Evolutionary conservation across 2,113 vertebrate species (phyloP), one percentile per base, ranked within the genome.

Genomic region (Acanthochromis polyacanthus): DNA sequence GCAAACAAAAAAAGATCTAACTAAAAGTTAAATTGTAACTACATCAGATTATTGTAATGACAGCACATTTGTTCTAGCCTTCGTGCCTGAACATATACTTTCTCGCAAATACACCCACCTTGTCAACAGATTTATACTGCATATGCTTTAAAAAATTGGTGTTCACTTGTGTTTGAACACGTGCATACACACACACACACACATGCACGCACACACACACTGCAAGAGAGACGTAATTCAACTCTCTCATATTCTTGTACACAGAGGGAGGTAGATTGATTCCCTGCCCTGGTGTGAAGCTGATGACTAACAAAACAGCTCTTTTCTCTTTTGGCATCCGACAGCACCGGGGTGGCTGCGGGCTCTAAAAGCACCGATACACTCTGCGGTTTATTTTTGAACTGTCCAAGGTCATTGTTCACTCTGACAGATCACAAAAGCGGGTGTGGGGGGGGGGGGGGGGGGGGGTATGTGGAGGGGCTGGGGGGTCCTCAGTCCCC

Each of bases 231-330:
- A 58, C 28, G 83, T 88, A 89, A 93, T 85, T 91, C 87, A 90
- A 73, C 87, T 56, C 72, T 68, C 52, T 81, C 75, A 86, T 89
- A 84, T 78, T 78, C 60, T 65, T 70, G 86, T 69, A 75, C 87
- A 68, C 89, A 84, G 82, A 85, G 78, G 88, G 81, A 83, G 83
- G 84, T 80, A 81, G 80, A 89, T 89, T 87, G 90, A 93, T 92
- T 88, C 86, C 87, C 66, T 84, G 75, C 79, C 82, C 87, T 75
- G 82, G 79, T 86, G 81, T 53, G 81, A 87, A 85, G 84, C 83
- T 69, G 89, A 91, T 93, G 93, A 93, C 89, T 93, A 93, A 94
- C 89, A 82, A 81, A 80, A 88, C 84, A n/a, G 69, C 64, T 90
- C 74, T 80, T 87, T 83, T 90, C 81, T 87, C 80, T 88, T 74